These are phyloP conservation scores for Xanthorhoe designata DNA, from an alignment of 2,888 invertebrate species.

Conservation along the genomic window DNA sequence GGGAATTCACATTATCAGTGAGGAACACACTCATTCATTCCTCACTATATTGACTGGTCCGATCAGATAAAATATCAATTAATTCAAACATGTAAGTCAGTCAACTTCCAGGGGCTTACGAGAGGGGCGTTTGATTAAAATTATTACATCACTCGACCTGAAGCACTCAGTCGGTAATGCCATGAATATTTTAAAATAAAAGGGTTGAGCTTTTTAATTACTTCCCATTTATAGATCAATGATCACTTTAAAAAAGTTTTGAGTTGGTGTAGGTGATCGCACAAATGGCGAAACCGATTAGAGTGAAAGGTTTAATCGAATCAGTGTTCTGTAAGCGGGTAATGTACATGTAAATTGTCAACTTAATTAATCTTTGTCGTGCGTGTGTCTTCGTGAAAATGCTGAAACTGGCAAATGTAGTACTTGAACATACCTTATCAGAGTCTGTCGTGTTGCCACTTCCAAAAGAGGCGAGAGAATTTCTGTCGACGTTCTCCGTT, in stretches of 20 bases:
- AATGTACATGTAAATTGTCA: constrained; percentile 1
- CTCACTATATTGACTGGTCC: not conserved
- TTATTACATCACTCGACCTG: not conserved
- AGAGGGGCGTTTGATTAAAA: not conserved
- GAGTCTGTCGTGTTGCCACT: constrained; percentile 98
- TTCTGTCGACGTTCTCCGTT: constrained; percentile 94
- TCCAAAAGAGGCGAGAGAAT: constrained; percentile 95
- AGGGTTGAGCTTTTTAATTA: not conserved
- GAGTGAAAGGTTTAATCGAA: constrained; percentile 4
- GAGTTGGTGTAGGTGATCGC: not conserved
- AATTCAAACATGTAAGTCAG: not conserved
- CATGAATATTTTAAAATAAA: not conserved
- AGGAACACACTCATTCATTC: not conserved
- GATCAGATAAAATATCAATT: not conserved
- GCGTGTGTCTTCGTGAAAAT: not conserved
- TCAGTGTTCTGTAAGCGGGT: not conserved
- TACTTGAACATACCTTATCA: constrained; percentile 91
- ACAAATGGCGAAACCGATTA: not conserved
- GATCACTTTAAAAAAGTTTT: not conserved
- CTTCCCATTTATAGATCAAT: not conserved
- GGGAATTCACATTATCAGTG: not conserved
- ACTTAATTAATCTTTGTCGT: not conserved
- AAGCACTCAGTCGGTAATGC: no score
- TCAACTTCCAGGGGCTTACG: not conserved
- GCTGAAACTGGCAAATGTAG: not conserved